Evolutionary conservation across 53 echinoderm and acorn worm species (phyloP).

Genomic region (Temnopleurus reevesii): DNA sequence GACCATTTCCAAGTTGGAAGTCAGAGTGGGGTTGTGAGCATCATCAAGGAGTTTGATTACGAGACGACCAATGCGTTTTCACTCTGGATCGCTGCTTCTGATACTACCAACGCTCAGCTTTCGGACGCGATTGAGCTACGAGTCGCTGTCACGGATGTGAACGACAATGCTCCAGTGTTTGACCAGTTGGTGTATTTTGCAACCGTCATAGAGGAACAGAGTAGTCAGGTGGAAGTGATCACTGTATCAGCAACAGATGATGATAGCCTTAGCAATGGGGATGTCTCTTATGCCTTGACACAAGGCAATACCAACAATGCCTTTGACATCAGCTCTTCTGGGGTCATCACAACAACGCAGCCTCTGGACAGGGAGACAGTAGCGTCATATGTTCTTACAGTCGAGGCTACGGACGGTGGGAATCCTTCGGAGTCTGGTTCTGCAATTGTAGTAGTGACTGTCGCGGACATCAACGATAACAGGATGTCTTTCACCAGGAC

Average conservation of each 20-base stretch:
- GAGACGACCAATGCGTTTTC: conserved; percentile 66
- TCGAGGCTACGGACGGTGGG: conserved; percentile 79
- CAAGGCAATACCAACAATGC: conserved; percentile 73
- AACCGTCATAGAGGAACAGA: conserved; percentile 62
- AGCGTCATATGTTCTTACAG: conserved; percentile 69
- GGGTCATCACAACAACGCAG: conserved; percentile 68
- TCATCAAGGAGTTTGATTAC: conserved; percentile 69
- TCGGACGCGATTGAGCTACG: conserved; percentile 67
- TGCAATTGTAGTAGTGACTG: conserved; percentile 66
- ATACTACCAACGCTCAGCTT: conserved; percentile 68
- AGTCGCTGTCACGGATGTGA: conserved; percentile 71
- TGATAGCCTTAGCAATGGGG: conserved; percentile 70
- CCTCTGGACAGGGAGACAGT: conserved; percentile 75
- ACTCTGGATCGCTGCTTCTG: conserved; percentile 81
- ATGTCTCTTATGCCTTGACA: conserved; percentile 67
- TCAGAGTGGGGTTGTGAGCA: conserved; percentile 69
- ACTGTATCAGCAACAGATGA: conserved; percentile 73
- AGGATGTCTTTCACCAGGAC: conserved; percentile 69
- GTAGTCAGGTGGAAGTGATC: conserved; percentile 49
- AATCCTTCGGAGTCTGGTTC: conserved; percentile 66
- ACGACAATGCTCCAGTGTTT: conserved; percentile 89
- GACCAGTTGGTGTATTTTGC: conserved; percentile 59
- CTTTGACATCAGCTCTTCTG: conserved; percentile 72
- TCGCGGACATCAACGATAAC: conserved; percentile 91
- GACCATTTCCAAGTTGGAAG: conserved; percentile 67